phyloP scores from a whole-genome alignment of 2,888 invertebrate genomes.

The Clostera curtula region DNA sequence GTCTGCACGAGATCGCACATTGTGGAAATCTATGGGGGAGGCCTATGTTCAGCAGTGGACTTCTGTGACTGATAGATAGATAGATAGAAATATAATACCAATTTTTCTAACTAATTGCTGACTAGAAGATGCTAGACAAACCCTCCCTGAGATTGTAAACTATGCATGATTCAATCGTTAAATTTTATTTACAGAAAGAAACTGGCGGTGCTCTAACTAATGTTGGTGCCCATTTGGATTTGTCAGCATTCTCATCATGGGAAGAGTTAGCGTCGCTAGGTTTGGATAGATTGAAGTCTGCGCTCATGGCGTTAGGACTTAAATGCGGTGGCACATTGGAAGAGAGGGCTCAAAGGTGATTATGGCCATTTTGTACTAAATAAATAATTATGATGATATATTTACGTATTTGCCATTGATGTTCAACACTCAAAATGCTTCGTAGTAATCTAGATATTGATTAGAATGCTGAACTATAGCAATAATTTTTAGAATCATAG shows the following conservation, averaged over 20 bases:
- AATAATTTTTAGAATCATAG: too few relatives aligned
- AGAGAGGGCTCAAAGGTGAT: conserved; percentile 92
- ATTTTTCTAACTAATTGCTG: too few relatives aligned
- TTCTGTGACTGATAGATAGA: too few relatives aligned
- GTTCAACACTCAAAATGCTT: background rate
- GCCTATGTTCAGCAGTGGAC: too few relatives aligned
- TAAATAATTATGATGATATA: background rate
- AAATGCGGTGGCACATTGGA: conserved; percentile 99
- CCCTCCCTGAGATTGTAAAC: too few relatives aligned
- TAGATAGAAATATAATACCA: too few relatives aligned
- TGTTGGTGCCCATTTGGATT: conserved; percentile 96
- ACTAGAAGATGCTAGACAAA: too few relatives aligned
- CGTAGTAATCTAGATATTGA: too few relatives aligned
- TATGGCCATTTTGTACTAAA: background rate
- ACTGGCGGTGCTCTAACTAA: conserved; percentile 94
- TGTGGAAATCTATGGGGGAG: too few relatives aligned
- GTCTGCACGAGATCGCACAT: too few relatives aligned
- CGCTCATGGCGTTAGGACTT: conserved; percentile 94
- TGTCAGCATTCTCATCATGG: conserved; percentile 98
- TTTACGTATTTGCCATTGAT: background rate
- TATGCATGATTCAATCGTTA: too few relatives aligned
- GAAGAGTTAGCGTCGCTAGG: conserved; percentile 98
- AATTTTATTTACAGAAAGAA: conserved; percentile 80
- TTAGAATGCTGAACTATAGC: too few relatives aligned
- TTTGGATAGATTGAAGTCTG: conserved; percentile 96